These are phyloP conservation scores for Antheraea assamensis DNA, from an alignment of 2,888 invertebrate genomes.

Conservation along the genomic window DNA sequence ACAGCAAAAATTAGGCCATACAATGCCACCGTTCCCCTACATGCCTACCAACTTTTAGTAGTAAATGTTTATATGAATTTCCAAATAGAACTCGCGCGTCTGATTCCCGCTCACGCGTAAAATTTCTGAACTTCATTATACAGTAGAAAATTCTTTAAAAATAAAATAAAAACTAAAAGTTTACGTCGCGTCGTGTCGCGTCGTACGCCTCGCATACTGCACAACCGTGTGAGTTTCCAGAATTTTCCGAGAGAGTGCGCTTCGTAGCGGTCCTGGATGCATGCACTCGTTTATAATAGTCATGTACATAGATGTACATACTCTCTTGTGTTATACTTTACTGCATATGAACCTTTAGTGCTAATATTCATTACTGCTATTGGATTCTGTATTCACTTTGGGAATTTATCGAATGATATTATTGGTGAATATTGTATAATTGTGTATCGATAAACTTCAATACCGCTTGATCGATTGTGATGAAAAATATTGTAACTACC, in stretches of 20 bases:
- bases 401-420: too few species aligned
- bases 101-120: conserved; percentile 16
- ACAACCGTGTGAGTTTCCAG: conserved; percentile 62
- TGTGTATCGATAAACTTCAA: too few species aligned
- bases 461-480: too few species aligned
- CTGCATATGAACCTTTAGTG: neutral
- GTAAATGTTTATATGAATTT: neutral
- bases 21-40: neutral
- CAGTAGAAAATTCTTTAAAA: conserved; percentile 21
- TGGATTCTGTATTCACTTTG: neutral
- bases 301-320: neutral
- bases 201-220: conserved; percentile 49
- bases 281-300: conserved; percentile 3
- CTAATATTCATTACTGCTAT: neutral
- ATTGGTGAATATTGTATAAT: too few species aligned
- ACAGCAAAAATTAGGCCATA: neutral
- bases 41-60: neutral
- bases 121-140: conserved; percentile 21
- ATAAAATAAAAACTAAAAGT: conserved; percentile 37
- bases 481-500: too few species aligned
- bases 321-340: neutral
- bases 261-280: conserved; percentile 30
- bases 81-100: neutral
- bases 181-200: conserved; percentile 43
- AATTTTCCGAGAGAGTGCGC: conserved; percentile 68